phyloP scores from a whole-genome alignment of 2,888 invertebrate genomes.

The Alentia gelatinosa region DNA sequence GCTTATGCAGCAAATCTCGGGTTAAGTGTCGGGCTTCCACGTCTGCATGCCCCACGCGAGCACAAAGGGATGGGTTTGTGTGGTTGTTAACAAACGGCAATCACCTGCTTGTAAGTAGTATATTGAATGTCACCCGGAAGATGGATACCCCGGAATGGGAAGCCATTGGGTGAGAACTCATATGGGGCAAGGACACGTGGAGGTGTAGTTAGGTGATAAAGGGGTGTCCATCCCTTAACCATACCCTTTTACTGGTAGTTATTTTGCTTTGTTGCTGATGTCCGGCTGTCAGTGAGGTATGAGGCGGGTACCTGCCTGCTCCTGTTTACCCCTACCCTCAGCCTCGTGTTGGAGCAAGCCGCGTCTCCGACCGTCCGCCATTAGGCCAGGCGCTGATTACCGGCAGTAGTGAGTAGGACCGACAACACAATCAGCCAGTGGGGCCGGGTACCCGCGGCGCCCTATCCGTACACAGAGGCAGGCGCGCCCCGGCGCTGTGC shows the following conservation, averaged over 20 bases:
- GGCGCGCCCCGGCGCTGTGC: no score
- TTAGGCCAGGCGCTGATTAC: slow-evolving; percentile 2
- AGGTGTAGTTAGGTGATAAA: no score
- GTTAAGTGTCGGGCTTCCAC: background rate
- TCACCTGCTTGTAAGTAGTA: background rate
- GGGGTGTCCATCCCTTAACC: no score
- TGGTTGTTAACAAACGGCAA: background rate
- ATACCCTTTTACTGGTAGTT: no score
- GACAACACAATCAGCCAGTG: slow-evolving; percentile 18
- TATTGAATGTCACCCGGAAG: background rate
- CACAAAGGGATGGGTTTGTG: background rate
- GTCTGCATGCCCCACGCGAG: background rate
- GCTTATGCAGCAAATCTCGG: background rate
- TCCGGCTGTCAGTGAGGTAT: background rate
- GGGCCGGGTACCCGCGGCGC: background rate
- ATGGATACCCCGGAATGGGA: background rate
- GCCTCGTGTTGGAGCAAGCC: no score
- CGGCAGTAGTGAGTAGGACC: background rate
- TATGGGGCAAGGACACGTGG: no score
- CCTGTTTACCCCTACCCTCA: no score
- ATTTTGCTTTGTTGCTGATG: background rate
- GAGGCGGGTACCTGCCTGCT: no score
- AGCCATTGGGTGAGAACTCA: no score
- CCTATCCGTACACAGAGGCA: background rate
- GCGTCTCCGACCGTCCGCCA: background rate